Conservation (phyloP, 1,140 invertebrate species). For the Druon quercuslanigerum region DNA sequence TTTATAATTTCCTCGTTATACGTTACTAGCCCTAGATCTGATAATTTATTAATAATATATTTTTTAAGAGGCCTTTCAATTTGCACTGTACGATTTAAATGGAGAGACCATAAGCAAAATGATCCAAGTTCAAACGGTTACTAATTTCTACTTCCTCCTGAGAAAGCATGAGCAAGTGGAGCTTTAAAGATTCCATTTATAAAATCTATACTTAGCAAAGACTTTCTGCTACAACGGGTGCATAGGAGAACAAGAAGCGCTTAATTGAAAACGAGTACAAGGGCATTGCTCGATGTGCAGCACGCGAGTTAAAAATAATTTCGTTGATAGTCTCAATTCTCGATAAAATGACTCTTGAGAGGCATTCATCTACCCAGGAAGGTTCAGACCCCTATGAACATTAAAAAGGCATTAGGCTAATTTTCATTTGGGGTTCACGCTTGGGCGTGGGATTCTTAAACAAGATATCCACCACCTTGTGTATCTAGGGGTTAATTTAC, state of each 20-base stretch:
- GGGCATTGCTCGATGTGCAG: background rate
- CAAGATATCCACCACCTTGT: background rate
- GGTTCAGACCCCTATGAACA: conserved; percentile 11
- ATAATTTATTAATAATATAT: no score
- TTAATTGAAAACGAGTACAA: conserved; percentile 22
- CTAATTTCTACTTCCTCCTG: background rate
- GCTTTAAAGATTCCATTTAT: conserved; percentile 10
- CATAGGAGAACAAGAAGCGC: background rate
- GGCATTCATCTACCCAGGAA: background rate
- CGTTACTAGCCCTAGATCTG: no score
- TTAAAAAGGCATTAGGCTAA: conserved; percentile 45
- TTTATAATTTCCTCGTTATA: no score
- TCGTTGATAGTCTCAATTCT: conserved; percentile 15
- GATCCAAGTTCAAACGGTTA: background rate
- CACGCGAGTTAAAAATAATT: conserved; percentile 9
- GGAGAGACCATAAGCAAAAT: no score
- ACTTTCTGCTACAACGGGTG: conserved; percentile 4
- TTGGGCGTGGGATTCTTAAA: background rate
- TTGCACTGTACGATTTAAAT: no score
- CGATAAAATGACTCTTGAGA: conserved; percentile 8
- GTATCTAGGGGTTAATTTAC: background rate
- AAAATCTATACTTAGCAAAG: conserved; percentile 7
- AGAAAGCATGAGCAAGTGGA: background rate
- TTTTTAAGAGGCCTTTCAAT: no score
- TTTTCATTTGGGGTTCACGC: conserved; percentile 13